These are phyloP conservation scores for Antheraea pernyi DNA, from an alignment of 1,140 invertebrate species.

Conservation along the genomic window DNA sequence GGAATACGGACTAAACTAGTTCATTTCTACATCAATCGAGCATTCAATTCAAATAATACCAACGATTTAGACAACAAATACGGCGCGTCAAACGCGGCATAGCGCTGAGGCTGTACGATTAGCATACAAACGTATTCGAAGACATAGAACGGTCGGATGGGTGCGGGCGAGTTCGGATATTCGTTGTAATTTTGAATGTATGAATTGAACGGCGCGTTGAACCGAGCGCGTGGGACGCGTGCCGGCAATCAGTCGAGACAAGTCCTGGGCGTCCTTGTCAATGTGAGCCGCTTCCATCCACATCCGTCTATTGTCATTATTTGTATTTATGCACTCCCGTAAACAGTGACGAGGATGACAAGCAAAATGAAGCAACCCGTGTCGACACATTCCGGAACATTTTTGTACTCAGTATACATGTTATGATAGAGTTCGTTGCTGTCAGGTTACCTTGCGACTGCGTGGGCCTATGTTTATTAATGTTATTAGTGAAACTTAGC, in stretches of 20 bases:
- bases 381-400: slow-evolving; percentile 23
- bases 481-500: neutral
- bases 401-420: neutral
- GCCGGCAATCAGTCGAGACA: slow-evolving; percentile 69
- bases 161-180: slow-evolving; percentile 64
- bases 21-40: slow-evolving; percentile 71
- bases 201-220: slow-evolving; percentile 70
- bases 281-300: slow-evolving; percentile 75
- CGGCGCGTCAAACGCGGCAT: slow-evolving; percentile 66
- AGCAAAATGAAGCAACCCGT: slow-evolving; percentile 30
- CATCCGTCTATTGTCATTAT: slow-evolving; percentile 77
- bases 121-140: slow-evolving; percentile 74
- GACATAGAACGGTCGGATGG: slow-evolving; percentile 57
- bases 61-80: slow-evolving; percentile 76
- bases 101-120: slow-evolving; percentile 69
- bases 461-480: slow-evolving; percentile 1
- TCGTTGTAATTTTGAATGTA: slow-evolving; percentile 79
- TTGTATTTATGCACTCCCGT: slow-evolving; percentile 72
- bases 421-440: neutral
- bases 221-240: slow-evolving; percentile 68
- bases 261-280: slow-evolving; percentile 77
- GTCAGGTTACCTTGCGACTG: neutral
- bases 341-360: slow-evolving; percentile 59
- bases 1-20: slow-evolving; percentile 64
- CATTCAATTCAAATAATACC: slow-evolving; percentile 78